phyloP scores from a whole-genome alignment of 2,797 vertebrate species.

The Natrix natrix region DNA sequence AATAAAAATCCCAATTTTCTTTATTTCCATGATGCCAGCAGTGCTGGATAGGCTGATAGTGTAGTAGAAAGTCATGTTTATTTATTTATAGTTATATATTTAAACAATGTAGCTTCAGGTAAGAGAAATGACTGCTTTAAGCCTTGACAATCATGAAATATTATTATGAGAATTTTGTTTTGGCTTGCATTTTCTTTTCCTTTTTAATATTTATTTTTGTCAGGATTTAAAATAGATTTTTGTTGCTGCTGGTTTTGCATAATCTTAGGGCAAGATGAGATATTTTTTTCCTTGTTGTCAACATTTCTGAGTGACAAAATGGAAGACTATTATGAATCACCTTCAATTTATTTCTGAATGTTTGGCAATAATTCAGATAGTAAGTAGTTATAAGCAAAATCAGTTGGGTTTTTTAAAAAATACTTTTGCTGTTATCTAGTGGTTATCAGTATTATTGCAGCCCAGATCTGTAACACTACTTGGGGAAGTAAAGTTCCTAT shows the following conservation, averaged over 20 bases:
- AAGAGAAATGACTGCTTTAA: not conserved
- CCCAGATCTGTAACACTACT: not conserved
- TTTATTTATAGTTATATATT: not conserved
- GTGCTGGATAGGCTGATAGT: not conserved
- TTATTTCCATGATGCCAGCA: not conserved
- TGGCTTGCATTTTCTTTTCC: not conserved
- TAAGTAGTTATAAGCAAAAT: too few relatives aligned
- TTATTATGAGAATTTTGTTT: not conserved
- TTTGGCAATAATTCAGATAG: not conserved
- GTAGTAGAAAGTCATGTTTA: not conserved
- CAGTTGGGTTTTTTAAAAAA: not conserved
- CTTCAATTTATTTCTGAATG: not conserved
- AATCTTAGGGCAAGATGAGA: not conserved
- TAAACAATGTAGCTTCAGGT: not conserved
- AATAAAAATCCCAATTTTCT: not conserved
- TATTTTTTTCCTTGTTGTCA: not conserved
- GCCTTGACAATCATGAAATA: not conserved
- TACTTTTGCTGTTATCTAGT: not conserved
- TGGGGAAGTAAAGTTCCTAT: not conserved
- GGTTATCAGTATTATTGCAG: not conserved
- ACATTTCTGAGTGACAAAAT: not conserved
- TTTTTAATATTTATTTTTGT: not conserved
- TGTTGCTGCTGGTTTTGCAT: not conserved
- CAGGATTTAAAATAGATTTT: not conserved
- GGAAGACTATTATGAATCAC: not conserved